Evolutionary conservation across 1,140 invertebrate species (phyloP).

Genomic region (Solen grandis): DNA sequence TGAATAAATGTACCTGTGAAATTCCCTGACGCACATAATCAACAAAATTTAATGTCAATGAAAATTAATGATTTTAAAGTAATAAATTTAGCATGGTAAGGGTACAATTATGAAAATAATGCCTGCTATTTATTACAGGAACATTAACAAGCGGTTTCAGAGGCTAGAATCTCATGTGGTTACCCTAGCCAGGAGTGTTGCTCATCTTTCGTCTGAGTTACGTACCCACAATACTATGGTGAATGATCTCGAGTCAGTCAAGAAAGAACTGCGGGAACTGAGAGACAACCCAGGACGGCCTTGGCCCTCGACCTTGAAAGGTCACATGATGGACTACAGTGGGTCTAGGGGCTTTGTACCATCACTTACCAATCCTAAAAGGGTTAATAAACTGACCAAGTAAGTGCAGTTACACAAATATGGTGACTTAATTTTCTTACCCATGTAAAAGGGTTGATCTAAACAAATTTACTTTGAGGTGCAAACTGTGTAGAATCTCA

Average conservation of each 20-base stretch:
- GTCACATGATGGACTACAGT: conserved; percentile 7
- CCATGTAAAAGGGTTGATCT: no score
- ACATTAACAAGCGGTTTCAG: conserved; percentile 92
- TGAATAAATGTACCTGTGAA: no score
- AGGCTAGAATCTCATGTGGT: conserved; percentile 95
- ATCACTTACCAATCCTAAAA: conserved; percentile 87
- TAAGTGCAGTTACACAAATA: conserved; percentile 68
- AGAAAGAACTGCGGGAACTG: conserved; percentile 90
- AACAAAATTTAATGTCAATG: no score
- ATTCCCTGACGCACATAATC: no score
- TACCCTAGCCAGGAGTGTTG: conserved; percentile 94
- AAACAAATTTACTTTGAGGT: no score
- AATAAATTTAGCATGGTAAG: no score
- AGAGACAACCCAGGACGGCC: conserved; percentile 81
- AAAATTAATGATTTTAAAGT: no score
- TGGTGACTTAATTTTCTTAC: background rate
- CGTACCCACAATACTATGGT: conserved; percentile 93
- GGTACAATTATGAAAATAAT: no score
- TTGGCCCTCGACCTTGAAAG: conserved; percentile 27
- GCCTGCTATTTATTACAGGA: conserved; percentile 85
- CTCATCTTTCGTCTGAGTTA: conserved; percentile 95
- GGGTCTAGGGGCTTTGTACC: conserved; percentile 79
- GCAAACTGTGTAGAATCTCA: no score
- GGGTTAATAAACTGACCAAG: conserved; percentile 81
- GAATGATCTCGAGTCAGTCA: conserved; percentile 93